These are phyloP conservation scores for Eubasilissa splendida DNA, from an alignment of 2,888 invertebrate genomes.

Conservation along the genomic window DNA sequence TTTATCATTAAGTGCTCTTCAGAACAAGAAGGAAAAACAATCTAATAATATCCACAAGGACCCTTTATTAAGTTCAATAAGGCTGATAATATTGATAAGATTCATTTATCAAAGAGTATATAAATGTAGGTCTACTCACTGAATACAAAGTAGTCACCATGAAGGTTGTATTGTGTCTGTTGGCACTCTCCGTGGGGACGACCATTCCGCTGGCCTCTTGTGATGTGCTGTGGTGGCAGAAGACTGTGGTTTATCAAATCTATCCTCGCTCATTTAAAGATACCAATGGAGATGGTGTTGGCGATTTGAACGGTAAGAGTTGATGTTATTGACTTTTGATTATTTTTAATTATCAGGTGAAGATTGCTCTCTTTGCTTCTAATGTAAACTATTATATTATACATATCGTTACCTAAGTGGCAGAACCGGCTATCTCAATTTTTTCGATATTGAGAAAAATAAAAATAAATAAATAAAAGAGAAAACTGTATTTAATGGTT, in stretches of 20 bases:
- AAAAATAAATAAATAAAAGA: too few species aligned
- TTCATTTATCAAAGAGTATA: not conserved
- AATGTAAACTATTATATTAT: not conserved
- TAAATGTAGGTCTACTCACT: not conserved
- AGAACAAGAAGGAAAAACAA: too few species aligned
- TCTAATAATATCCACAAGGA: too few species aligned
- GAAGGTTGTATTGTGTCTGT: constrained; percentile 17
- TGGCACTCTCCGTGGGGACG: not conserved
- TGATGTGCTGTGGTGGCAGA: constrained; percentile 78
- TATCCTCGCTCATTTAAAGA: constrained; percentile 85
- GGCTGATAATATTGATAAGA: too few species aligned
- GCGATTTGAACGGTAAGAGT: constrained; percentile 80
- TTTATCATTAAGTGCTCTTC: too few species aligned
- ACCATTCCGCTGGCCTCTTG: not conserved
- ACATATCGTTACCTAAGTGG: too few species aligned
- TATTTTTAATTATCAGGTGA: too few species aligned
- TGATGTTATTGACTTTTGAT: not conserved
- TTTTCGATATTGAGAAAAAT: too few species aligned
- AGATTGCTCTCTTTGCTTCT: too few species aligned
- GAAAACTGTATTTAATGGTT: too few species aligned
- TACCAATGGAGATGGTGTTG: constrained; percentile 80
- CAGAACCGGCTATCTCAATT: too few species aligned
- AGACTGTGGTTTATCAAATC: constrained; percentile 83
- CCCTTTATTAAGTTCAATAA: too few species aligned
- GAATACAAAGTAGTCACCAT: constrained; percentile 14